A percentile compares a stretch with the other conserved stretches of the same genome.
Conservation (phyloP, 2,113 vertebrate species). For the Trogon melanurus region DNA sequence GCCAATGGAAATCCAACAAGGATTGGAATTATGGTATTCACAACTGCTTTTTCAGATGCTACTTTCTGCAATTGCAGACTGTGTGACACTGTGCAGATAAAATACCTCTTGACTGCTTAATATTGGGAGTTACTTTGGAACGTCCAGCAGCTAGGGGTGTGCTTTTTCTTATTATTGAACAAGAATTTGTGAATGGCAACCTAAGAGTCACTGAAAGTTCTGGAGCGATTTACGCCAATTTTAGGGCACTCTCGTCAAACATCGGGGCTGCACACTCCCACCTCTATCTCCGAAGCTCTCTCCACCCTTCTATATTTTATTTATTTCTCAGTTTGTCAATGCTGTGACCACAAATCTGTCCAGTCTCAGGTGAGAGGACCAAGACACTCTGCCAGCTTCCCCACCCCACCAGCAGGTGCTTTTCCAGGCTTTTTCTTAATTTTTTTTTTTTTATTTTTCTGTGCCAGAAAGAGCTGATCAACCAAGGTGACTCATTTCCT, state of each 20-base stretch:
- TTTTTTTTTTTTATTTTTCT: too few relatives aligned
- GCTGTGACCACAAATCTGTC: not conserved
- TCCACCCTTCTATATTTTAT: rapidly evolving
- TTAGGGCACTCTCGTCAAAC: not conserved
- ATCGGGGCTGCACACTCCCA: rapidly evolving
- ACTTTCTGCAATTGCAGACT: not conserved
- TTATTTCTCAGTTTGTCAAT: not conserved
- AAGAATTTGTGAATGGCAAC: not conserved
- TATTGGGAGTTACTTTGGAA: not conserved
- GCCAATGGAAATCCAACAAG: not conserved
- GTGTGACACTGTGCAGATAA: not conserved
- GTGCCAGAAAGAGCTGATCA: not conserved
- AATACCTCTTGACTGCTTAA: not conserved
- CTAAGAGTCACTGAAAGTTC: not conserved
- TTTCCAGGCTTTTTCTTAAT: not conserved
- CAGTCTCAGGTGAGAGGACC: not conserved
- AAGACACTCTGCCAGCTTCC: not conserved
- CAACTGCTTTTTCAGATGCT: not conserved
- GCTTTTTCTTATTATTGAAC: not conserved
- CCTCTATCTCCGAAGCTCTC: not conserved
- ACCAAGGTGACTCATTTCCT: not conserved
- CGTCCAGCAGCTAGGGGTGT: not conserved
- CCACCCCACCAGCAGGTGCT: not conserved
- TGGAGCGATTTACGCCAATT: not conserved
- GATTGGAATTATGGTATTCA: not conserved